phyloP scores from a whole-genome alignment of 2,113 vertebrate genomes.

The Sula dactylatra region DNA sequence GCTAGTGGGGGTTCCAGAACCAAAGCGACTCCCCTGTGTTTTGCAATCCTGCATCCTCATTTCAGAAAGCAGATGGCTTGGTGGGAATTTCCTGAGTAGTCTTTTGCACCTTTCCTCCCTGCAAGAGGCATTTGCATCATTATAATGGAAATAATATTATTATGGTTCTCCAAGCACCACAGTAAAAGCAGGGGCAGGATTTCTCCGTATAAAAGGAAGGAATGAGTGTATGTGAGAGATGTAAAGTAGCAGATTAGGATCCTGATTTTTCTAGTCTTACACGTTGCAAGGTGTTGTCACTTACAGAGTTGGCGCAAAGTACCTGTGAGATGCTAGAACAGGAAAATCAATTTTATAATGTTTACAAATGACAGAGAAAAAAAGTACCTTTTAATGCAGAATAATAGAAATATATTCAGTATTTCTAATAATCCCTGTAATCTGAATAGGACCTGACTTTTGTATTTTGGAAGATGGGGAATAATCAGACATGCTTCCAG shows the following conservation, averaged over 20 bases:
- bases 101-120: neutral
- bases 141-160: neutral
- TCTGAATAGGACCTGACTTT: neutral
- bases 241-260: neutral
- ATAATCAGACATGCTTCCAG: neutral
- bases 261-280: neutral
- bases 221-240: neutral
- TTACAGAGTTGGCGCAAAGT: neutral
- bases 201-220: neutral
- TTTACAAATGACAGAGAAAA: fast-evolving
- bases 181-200: neutral
- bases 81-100: neutral
- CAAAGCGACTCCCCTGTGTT: neutral
- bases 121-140: neutral
- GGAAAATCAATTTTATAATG: neutral
- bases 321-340: neutral
- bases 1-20: neutral
- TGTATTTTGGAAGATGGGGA: neutral
- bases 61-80: neutral
- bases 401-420: neutral
- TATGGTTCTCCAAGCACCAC: neutral
- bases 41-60: neutral
- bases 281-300: neutral
- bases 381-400: neutral
- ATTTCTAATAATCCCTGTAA: neutral